phyloP scores from a whole-genome alignment of 92 coral and sea anemone species.

The Zoanthus solanderi region DNA sequence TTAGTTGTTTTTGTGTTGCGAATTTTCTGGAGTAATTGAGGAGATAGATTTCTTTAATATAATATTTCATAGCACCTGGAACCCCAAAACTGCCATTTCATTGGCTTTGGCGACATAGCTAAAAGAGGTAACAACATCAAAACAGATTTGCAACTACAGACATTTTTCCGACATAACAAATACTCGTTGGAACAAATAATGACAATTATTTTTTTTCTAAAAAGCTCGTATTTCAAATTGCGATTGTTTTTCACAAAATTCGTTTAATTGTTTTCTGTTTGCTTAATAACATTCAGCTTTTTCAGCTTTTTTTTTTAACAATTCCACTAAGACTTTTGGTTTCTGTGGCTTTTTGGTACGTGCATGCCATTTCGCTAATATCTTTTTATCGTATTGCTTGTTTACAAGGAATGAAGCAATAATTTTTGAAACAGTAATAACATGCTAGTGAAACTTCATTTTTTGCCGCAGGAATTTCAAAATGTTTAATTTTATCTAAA shows the following conservation, averaged over 20 bases:
- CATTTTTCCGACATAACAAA: constrained; percentile 35
- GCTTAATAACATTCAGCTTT: background rate
- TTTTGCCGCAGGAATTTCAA: background rate
- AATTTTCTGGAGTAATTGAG: constrained; percentile 17
- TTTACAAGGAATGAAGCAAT: background rate
- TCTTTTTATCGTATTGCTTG: background rate
- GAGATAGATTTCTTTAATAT: constrained; percentile 19
- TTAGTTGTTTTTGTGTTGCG: constrained; percentile 14
- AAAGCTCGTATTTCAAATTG: background rate
- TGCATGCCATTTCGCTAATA: background rate
- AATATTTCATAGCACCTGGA: constrained; percentile 15
- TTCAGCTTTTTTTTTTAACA: background rate
- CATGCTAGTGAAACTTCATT: background rate
- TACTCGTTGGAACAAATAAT: background rate
- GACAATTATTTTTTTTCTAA: background rate
- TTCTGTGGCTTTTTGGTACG: background rate
- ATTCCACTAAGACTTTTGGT: background rate
- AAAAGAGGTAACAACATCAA: background rate
- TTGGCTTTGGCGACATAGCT: constrained; percentile 7
- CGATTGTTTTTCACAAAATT: background rate
- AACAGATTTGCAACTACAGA: constrained; percentile 1
- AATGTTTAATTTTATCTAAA: background rate
- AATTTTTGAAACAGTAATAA: background rate
- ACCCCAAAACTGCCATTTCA: constrained; percentile 2
- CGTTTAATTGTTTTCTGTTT: background rate